phyloP scores from a whole-genome alignment of 2,797 vertebrate species.

The Acipenser oxyrinchus region DNA sequence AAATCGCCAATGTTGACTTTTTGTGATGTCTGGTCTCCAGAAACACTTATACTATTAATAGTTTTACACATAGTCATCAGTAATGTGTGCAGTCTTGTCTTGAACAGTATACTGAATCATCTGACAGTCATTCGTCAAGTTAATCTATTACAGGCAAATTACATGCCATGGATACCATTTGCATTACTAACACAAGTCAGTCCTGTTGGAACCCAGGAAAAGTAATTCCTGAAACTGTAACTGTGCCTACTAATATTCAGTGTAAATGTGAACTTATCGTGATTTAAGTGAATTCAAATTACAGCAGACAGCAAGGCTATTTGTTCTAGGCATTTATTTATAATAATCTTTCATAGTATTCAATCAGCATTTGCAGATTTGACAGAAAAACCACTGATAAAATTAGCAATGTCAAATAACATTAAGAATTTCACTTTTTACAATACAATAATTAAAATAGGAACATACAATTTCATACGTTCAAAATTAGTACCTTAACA shows the following conservation, averaged over 20 bases:
- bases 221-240: neutral
- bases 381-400: slow-evolving; percentile 61
- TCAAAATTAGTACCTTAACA: slow-evolving; percentile 36
- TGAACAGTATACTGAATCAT: too few relatives aligned
- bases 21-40: too few relatives aligned
- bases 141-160: too few relatives aligned
- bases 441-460: slow-evolving; percentile 72
- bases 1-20: too few relatives aligned
- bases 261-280: neutral
- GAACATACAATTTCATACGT: slow-evolving; percentile 64
- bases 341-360: slow-evolving; percentile 51
- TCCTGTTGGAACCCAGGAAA: too few relatives aligned
- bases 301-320: slow-evolving; percentile 14
- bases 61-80: too few relatives aligned
- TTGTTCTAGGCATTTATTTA: slow-evolving; percentile 57
- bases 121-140: too few relatives aligned
- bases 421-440: slow-evolving; percentile 57
- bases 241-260: neutral
- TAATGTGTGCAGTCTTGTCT: too few relatives aligned
- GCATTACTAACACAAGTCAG: too few relatives aligned
- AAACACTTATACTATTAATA: too few relatives aligned
- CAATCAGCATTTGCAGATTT: slow-evolving; percentile 49
- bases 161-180: too few relatives aligned
- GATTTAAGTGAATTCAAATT: slow-evolving; percentile 15
- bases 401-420: slow-evolving; percentile 53